Evolutionary conservation across 2,888 invertebrate species (phyloP).

Genomic region (Coenonympha arcania): DNA sequence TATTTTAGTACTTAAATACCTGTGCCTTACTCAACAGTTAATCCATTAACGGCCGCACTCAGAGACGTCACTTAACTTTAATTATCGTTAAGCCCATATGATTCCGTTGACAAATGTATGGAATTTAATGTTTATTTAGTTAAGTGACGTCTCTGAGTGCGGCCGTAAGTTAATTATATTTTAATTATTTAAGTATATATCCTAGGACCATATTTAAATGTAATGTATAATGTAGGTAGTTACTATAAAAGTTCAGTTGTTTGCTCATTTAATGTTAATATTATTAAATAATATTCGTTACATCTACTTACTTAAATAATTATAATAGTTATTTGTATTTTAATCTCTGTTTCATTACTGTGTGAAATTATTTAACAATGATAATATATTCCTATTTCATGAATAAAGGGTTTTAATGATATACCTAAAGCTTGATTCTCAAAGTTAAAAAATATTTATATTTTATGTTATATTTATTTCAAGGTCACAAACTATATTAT

Average conservation of each 20-base stretch:
- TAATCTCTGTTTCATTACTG: constrained; percentile 11
- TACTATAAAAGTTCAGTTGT: constrained; percentile 3
- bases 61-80: too few species aligned
- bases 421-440: background rate
- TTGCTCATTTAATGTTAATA: constrained; percentile 27
- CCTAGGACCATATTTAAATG: background rate
- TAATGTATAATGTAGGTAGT: too few species aligned
- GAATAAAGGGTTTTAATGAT: constrained; percentile 3
- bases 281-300: constrained; percentile 11
- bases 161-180: background rate
- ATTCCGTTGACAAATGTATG: too few species aligned
- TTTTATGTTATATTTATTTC: too few species aligned
- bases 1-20: background rate
- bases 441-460: background rate
- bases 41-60: too few species aligned
- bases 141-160: too few species aligned
- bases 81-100: too few species aligned
- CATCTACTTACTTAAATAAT: background rate
- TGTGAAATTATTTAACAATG: constrained; percentile 13
- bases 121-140: too few species aligned
- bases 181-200: background rate
- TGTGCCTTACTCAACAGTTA: constrained; percentile 21
- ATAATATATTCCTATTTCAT: constrained; percentile 25
- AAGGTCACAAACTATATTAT: too few species aligned
- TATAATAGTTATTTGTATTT: too few species aligned